Evolutionary conservation across 2,797 vertebrate genomes (phyloP).

Genomic region (Tapera naevia): DNA sequence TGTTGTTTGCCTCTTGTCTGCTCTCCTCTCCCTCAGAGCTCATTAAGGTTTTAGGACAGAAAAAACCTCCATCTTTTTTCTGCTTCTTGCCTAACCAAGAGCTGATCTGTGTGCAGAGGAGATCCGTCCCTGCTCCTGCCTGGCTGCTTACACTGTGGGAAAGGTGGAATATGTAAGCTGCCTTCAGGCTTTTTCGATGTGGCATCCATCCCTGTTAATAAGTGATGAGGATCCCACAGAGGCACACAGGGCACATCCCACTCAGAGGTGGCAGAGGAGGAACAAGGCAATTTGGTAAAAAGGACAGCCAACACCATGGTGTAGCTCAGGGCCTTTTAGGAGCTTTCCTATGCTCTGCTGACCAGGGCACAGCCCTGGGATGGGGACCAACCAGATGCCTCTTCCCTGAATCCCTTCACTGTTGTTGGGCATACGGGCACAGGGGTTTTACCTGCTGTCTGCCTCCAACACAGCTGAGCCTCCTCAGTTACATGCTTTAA

Average conservation of each 20-base stretch:
- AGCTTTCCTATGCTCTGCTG: background rate
- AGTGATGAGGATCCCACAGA: background rate
- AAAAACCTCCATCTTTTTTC: background rate
- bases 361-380: background rate
- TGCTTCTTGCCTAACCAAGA: background rate
- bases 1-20: rapidly evolving
- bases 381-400: rapidly evolving
- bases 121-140: background rate
- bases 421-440: background rate
- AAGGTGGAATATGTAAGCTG: background rate
- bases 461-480: background rate
- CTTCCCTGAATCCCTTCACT: background rate
- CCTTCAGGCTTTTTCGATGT: rapidly evolving
- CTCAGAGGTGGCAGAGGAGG: background rate
- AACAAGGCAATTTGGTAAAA: background rate
- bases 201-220: background rate
- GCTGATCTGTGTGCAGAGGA: background rate
- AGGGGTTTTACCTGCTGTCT: background rate
- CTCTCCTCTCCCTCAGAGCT: background rate
- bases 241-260: rapidly evolving
- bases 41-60: background rate
- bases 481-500: background rate
- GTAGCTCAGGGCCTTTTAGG: background rate
- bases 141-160: background rate
- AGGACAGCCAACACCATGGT: rapidly evolving